Base-by-base conservation (phyloP, 2,797 vertebrate genomes). In the Bufotes viridis region DNA sequence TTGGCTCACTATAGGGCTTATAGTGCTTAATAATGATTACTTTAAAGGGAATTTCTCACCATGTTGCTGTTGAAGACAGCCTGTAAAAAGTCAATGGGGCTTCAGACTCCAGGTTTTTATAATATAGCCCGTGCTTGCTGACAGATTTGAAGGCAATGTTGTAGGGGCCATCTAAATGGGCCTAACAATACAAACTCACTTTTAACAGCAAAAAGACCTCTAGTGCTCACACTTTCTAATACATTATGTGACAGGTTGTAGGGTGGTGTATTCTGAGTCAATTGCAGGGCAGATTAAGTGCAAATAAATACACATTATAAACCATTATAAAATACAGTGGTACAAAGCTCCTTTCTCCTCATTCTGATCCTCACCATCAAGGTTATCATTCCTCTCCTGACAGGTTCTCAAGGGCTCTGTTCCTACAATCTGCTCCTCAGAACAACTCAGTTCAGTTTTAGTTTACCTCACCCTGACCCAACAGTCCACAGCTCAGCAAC, bases 31-130 rank as follows among this genome's bases (percentile, higher is more conserved):
- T 22, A 34, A 18, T 51, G 5, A 51, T 84, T 84, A 55, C 51
- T 78, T 53, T 55, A 53, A 75, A 75, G 72, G 24, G 72, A 12
- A 22, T 53, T 75, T 75, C 49, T 78, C 74, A 24, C 72, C 42
- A 51, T n/a, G 72, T 12, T 53, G 72, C 49, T 75, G 72, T 53
- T 78, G 55, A 53, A 15, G n/a, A 7, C 74, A 24, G 74, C 74
- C 12, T 78, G 11, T 53, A 13, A 22, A 51, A 7, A 6, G 20
- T 51, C 9, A n/a, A 22, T 53, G 72, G 18, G 42, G 42, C 20
- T 51, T 4, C 3, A n/a, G 3, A 75, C 42, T 29, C 26, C 24
- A 69, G 24, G 11, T 67, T 65, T n/a, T 10, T 65, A 4, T 26
- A 15, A 69, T 0, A 69, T 69, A 69, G 7, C 17, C 18, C 22